phyloP scores from a whole-genome alignment of 2,888 invertebrate species.

The Rhorus exstirpatorius region DNA sequence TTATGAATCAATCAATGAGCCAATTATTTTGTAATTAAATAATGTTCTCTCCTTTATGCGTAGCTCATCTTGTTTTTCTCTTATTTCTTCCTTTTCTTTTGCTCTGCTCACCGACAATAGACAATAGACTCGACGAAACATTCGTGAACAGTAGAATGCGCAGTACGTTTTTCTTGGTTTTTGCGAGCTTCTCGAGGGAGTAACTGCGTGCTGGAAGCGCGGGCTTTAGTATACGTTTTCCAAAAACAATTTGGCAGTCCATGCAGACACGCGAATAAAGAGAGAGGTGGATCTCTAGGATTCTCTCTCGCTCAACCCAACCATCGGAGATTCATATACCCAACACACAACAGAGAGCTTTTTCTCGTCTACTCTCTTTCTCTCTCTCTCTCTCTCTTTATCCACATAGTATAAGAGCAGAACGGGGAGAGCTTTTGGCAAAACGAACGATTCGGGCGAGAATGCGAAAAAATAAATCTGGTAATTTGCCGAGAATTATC shows the following conservation, averaged over 20 bases:
- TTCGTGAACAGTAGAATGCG: not conserved
- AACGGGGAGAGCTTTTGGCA: slow-evolving; percentile 53
- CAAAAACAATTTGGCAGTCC: slow-evolving; percentile 67
- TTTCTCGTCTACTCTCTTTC: slow-evolving; percentile 4
- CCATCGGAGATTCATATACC: slow-evolving; percentile 53
- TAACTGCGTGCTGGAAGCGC: not conserved
- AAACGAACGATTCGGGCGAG: slow-evolving; percentile 50
- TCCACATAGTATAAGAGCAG: not conserved
- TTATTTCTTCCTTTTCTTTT: not conserved
- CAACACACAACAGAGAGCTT: slow-evolving; percentile 18
- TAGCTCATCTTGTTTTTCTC: slow-evolving; percentile 11
- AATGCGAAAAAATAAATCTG: slow-evolving; percentile 57
- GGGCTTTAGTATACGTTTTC: slow-evolving; percentile 49
- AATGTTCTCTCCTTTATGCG: not conserved
- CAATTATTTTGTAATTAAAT: no score
- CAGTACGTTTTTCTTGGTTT: slow-evolving; percentile 33
- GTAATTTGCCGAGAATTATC: slow-evolving; percentile 62
- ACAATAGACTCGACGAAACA: slow-evolving; percentile 31
- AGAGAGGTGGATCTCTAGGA: slow-evolving; percentile 17
- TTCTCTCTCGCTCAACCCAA: slow-evolving; percentile 9
- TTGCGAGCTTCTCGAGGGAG: not conserved
- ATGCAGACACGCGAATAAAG: slow-evolving; percentile 28
- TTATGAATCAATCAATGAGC: no score
- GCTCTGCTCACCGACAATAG: not conserved
- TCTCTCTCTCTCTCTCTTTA: not conserved